A percentile compares a stretch with the other conserved stretches of the same genome.
Conservation (phyloP, 2,888 invertebrate genomes). For the Melanotus villosus region DNA sequence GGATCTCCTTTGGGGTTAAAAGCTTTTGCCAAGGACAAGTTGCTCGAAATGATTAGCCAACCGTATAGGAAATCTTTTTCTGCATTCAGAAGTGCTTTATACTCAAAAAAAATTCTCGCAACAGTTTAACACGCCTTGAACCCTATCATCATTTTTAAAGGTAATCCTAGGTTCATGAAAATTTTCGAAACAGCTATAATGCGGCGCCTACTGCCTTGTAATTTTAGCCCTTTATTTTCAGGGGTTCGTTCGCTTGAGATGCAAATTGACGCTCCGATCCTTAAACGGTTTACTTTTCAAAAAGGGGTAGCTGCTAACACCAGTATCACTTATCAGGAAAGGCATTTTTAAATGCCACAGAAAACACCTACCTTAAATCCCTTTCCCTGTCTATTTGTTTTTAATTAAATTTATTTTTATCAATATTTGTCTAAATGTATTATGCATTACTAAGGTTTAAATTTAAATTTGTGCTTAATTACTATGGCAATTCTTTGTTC, state of each 20-base stretch:
- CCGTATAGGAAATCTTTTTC: too few relatives aligned
- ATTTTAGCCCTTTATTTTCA: constrained; percentile 8
- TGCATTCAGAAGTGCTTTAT: too few relatives aligned
- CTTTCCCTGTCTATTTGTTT: too few relatives aligned
- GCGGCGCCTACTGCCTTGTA: not conserved
- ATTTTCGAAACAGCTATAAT: not conserved
- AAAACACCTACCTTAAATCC: too few relatives aligned
- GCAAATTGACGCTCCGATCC: constrained; percentile 2
- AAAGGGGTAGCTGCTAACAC: not conserved
- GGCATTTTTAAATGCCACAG: not conserved
- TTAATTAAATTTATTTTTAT: too few relatives aligned
- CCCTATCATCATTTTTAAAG: not conserved
- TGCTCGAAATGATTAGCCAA: too few relatives aligned
- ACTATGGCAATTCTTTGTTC: too few relatives aligned
- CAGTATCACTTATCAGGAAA: not conserved
- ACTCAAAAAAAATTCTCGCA: too few relatives aligned
- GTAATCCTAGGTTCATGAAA: not conserved
- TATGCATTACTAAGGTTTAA: too few relatives aligned
- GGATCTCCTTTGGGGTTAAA: constrained; percentile 1
- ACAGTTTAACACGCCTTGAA: too few relatives aligned
- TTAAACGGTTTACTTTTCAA: not conserved
- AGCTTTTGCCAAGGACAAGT: constrained; percentile 12
- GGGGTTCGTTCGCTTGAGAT: not conserved
- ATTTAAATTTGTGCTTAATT: too few relatives aligned
- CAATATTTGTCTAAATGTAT: too few relatives aligned